Conservation (phyloP, 2,113 vertebrate genomes). For the Hymenochirus boettgeri region DNA sequence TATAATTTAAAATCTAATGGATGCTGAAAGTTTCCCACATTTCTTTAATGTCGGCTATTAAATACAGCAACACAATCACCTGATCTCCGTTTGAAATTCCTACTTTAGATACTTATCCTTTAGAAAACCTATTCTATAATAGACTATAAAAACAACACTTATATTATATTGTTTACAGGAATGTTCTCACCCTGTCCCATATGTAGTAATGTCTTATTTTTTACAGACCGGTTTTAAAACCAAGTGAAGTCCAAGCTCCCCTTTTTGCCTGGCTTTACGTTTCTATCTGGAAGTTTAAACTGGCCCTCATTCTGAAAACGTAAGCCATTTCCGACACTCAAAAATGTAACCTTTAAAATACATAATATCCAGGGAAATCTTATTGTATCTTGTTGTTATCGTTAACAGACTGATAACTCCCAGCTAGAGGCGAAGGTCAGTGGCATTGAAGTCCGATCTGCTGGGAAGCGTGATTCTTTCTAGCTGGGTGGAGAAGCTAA, state of each 20-base stretch:
- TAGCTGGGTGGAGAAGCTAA: slow-evolving; percentile 56
- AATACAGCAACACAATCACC: too few species aligned
- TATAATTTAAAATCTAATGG: too few species aligned
- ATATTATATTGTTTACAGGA: too few species aligned
- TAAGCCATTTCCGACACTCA: slow-evolving; percentile 61
- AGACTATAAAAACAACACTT: too few species aligned
- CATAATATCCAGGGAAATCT: too few species aligned
- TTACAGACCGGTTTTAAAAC: slow-evolving; percentile 70
- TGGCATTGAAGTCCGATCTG: slow-evolving; percentile 70
- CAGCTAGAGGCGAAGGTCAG: slow-evolving; percentile 80
- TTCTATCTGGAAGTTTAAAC: slow-evolving; percentile 67
- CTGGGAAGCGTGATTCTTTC: slow-evolving; percentile 71
- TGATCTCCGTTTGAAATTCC: too few species aligned
- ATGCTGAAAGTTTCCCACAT: too few species aligned
- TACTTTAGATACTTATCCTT: too few species aligned
- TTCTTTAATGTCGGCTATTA: too few species aligned
- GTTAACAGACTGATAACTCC: slow-evolving; percentile 73
- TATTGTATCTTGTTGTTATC: neutral
- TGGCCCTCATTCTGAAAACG: slow-evolving; percentile 64
- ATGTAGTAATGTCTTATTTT: neutral
- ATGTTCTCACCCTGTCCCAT: too few species aligned
- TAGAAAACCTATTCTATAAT: too few species aligned
- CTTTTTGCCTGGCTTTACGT: slow-evolving; percentile 83
- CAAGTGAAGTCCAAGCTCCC: slow-evolving; percentile 78
- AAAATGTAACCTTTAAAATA: too few species aligned